These are phyloP conservation scores for Peromyscus maniculatus DNA, from an alignment of 2,113 vertebrate species.

Conservation along the genomic window DNA sequence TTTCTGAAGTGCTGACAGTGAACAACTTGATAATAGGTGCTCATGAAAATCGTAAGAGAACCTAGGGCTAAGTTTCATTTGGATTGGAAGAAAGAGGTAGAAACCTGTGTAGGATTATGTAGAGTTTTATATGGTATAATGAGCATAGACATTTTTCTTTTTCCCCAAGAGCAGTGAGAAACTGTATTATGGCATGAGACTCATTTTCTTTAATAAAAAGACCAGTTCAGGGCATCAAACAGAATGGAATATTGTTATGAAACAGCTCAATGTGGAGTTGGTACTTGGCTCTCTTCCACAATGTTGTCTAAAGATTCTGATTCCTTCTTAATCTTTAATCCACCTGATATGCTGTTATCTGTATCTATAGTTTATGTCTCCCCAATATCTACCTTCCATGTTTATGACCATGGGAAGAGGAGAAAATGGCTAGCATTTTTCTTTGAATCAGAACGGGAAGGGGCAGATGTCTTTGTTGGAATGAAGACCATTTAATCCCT, in stretches of 20 bases:
- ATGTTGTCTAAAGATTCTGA: slow-evolving; percentile 3
- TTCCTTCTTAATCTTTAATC: slow-evolving; percentile 32
- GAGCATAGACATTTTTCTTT: background rate
- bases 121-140: background rate
- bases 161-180: background rate
- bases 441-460: background rate
- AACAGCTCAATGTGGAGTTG: background rate
- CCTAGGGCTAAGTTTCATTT: background rate
- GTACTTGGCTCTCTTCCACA: background rate
- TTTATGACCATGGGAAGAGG: background rate
- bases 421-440: background rate
- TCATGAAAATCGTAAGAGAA: background rate
- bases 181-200: background rate
- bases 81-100: slow-evolving; percentile 1
- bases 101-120: background rate
- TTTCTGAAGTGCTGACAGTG: slow-evolving; percentile 40
- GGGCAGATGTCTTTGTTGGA: background rate
- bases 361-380: background rate
- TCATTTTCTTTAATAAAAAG: slow-evolving; percentile 6
- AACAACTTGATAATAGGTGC: background rate
- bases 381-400: background rate
- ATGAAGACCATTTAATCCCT: background rate
- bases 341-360: background rate
- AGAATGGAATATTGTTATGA: background rate
- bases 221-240: background rate